These are phyloP conservation scores for Hypocryptadius cinnamomeus DNA, from an alignment of 2,113 vertebrate species.

Conservation along the genomic window DNA sequence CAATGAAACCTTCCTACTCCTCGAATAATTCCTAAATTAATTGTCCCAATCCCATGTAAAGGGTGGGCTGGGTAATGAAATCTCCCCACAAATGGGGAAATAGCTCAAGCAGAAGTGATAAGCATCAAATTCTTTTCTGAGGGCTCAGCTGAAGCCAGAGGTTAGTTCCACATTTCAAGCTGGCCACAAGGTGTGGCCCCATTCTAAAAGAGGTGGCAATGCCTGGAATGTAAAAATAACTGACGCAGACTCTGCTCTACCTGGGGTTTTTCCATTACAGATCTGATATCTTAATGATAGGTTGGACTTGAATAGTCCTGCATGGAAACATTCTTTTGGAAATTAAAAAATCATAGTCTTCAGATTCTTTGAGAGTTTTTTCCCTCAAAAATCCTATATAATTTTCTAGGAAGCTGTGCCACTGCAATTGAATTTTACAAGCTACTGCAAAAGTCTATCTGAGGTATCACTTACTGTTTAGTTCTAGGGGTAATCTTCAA, in stretches of 20 bases:
- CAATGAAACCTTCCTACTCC: background rate
- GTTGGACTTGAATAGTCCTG: background rate
- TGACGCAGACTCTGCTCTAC: background rate
- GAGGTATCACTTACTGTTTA: background rate
- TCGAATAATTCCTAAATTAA: background rate
- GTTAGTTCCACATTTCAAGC: background rate
- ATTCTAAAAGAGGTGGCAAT: background rate
- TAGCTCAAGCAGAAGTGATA: background rate
- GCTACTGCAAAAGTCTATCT: background rate
- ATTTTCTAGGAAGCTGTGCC: background rate
- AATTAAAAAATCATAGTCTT: background rate
- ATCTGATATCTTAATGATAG: background rate
- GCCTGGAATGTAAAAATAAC: slow-evolving; percentile 11
- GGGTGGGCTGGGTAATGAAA: background rate
- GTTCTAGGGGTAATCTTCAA: background rate
- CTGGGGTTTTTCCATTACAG: slow-evolving; percentile 10
- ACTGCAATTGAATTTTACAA: background rate
- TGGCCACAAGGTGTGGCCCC: slow-evolving; percentile 1
- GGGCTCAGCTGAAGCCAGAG: background rate
- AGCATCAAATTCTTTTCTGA: background rate
- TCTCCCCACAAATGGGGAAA: background rate
- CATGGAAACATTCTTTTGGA: slow-evolving; percentile 1
- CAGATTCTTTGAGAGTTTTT: background rate
- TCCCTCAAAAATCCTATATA: background rate
- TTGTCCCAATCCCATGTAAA: background rate